Percentiles rank a stretch among this genome's conserved stretches.
These are phyloP conservation scores for Rhinoderma darwinii DNA, from an alignment of 2,113 vertebrate species.

Conservation along the genomic window DNA sequence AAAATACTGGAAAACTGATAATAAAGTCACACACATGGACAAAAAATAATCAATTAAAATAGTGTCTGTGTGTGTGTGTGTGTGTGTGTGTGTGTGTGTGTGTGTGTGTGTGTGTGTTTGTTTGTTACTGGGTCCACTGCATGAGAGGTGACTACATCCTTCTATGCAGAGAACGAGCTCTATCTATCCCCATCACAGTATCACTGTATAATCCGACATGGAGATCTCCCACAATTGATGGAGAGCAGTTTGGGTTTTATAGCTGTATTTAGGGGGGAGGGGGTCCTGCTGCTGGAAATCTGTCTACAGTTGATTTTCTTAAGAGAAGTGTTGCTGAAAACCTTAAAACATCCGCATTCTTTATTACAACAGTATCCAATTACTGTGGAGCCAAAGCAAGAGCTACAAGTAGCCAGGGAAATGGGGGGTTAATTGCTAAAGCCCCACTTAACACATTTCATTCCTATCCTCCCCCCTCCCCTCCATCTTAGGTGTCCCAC, in stretches of 20 bases:
- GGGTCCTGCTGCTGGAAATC: constrained; percentile 72
- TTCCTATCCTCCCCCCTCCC: constrained; percentile 8
- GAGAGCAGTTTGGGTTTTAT: constrained; percentile 70
- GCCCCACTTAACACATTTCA: constrained; percentile 48
- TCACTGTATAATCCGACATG: not conserved
- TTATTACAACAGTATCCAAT: constrained; percentile 68
- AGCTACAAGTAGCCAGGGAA: constrained; percentile 42
- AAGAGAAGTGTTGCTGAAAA: constrained; percentile 69
- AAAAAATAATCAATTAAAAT: not conserved
- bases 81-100: no score
- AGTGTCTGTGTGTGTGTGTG: no score
- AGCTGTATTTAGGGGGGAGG: constrained; percentile 67
- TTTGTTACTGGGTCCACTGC: no score
- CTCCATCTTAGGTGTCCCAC: constrained; percentile 40
- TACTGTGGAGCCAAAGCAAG: constrained; percentile 61
- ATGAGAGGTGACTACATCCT: not conserved
- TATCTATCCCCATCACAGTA: not conserved
- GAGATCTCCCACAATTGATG: constrained; percentile 66
- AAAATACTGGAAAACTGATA: not conserved
- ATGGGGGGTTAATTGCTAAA: constrained; percentile 52
- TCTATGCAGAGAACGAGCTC: not conserved
- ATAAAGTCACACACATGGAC: not conserved
- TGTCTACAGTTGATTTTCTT: constrained; percentile 73
- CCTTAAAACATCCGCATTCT: constrained; percentile 68
- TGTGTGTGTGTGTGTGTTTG: no score